phyloP scores from a whole-genome alignment of 2,797 vertebrate genomes.

The Coendou prehensilis region DNA sequence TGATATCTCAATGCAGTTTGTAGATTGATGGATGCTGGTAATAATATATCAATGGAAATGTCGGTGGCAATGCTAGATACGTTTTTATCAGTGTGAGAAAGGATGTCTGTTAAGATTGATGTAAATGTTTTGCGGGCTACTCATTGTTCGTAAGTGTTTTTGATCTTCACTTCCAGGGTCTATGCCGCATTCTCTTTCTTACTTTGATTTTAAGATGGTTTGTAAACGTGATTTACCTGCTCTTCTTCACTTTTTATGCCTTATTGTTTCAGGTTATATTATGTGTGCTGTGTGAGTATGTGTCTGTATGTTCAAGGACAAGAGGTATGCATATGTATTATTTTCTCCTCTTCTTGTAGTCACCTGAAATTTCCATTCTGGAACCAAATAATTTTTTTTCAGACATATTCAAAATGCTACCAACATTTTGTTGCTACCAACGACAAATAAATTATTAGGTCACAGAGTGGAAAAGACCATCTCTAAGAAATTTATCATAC shows the following conservation, averaged over 20 bases:
- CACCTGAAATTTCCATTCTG: not conserved
- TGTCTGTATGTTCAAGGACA: not conserved
- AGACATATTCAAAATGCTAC: not conserved
- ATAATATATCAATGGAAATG: slow-evolving; percentile 53
- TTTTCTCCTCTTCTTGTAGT: not conserved
- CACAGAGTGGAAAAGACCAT: not conserved
- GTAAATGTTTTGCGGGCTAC: slow-evolving; percentile 40
- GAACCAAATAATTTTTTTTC: not conserved
- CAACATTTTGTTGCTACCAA: not conserved
- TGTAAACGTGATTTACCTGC: not conserved
- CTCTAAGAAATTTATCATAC: not conserved
- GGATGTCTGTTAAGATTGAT: slow-evolving; percentile 52
- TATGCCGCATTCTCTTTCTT: not conserved
- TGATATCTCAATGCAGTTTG: slow-evolving; percentile 36
- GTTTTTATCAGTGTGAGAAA: slow-evolving; percentile 59
- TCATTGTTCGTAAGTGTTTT: slow-evolving; percentile 23
- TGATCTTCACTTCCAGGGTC: slow-evolving; percentile 2
- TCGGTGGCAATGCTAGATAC: not conserved
- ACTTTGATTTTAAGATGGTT: slow-evolving; percentile 35
- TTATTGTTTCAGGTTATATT: not conserved
- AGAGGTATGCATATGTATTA: not conserved
- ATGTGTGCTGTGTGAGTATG: not conserved
- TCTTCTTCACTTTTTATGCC: not conserved
- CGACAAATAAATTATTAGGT: not conserved
- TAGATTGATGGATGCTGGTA: slow-evolving; percentile 30